These are phyloP conservation scores for Geodia barretti DNA, from an alignment of 37 sponge, comb jelly and placozoan species.

Conservation along the genomic window DNA sequence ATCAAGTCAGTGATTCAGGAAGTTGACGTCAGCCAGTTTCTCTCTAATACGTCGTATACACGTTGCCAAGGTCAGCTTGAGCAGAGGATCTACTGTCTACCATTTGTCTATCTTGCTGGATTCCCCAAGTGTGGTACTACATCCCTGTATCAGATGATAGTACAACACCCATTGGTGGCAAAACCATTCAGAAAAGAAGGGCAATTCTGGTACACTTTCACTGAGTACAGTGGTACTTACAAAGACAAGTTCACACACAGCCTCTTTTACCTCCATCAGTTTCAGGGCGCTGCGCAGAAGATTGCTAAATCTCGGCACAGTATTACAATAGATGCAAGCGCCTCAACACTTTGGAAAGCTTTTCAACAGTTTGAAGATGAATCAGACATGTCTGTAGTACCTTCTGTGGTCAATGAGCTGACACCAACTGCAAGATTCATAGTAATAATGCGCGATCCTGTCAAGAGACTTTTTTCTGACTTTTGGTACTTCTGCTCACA, in stretches of 20 bases:
- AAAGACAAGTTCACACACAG: too few relatives aligned
- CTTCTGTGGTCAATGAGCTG: conserved; percentile 9
- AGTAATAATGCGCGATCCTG: conserved; percentile 52
- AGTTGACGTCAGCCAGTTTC: too few relatives aligned
- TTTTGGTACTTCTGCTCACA: conserved; percentile 50
- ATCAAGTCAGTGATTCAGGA: too few relatives aligned
- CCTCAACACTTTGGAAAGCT: conserved; percentile 11
- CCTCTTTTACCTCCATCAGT: conserved; percentile 29
- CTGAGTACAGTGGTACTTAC: too few relatives aligned
- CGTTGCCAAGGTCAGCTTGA: too few relatives aligned
- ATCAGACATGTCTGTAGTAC: conserved; percentile 24
- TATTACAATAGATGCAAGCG: conserved; percentile 40
- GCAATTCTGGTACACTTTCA: conserved; percentile 50
- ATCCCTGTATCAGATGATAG: conserved; percentile 9
- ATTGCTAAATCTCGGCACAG: neutral
- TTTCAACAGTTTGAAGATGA: too few relatives aligned
- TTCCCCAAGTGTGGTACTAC: conserved; percentile 49
- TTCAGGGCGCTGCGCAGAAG: conserved; percentile 3
- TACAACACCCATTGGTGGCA: conserved; percentile 26
- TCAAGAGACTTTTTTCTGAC: conserved; percentile 57
- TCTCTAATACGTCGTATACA: too few relatives aligned
- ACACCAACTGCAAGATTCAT: conserved; percentile 51
- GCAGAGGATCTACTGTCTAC: conserved; percentile 34
- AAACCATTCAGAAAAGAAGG: conserved; percentile 26
- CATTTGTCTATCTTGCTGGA: conserved; percentile 25